Conservation (phyloP, 1,140 invertebrate species). For the Leptonema lineaticorne region DNA sequence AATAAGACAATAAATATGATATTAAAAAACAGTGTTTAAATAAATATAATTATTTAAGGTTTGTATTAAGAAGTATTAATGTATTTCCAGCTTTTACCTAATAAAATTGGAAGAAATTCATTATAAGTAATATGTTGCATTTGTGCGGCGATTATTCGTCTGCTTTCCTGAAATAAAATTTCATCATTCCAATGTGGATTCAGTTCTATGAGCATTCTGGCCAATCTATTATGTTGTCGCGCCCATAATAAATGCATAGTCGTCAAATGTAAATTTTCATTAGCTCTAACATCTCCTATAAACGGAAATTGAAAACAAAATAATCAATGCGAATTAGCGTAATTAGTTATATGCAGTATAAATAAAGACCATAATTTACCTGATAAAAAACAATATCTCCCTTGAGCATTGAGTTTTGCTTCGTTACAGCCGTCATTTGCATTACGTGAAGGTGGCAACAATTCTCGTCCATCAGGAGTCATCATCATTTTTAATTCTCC, state of each 20-base stretch:
- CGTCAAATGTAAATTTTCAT: conserved; percentile 80
- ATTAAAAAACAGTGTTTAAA: too few relatives aligned
- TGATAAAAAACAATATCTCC: conserved; percentile 76
- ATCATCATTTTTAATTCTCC: conserved; percentile 66
- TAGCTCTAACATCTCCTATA: conserved; percentile 75
- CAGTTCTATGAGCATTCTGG: conserved; percentile 58
- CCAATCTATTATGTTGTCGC: conserved; percentile 82
- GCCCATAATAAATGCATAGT: conserved; percentile 80
- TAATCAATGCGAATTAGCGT: conserved; percentile 21
- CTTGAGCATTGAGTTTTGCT: conserved; percentile 62
- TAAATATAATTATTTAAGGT: too few relatives aligned
- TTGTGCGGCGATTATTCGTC: conserved; percentile 78
- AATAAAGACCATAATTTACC: conserved; percentile 47
- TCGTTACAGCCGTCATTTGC: conserved; percentile 75
- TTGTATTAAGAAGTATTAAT: too few relatives aligned
- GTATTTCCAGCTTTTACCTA: too few relatives aligned
- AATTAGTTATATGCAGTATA: conserved; percentile 13
- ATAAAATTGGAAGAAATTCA: conserved; percentile 81
- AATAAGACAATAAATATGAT: too few relatives aligned
- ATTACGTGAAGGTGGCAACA: conserved; percentile 72
- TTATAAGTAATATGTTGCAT: conserved; percentile 86
- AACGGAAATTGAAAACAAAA: too few relatives aligned
- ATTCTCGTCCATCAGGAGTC: conserved; percentile 62
- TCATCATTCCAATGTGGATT: conserved; percentile 88
- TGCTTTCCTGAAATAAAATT: conserved; percentile 74